Percentiles rank a stretch among this genome's conserved stretches.
These are phyloP conservation scores for Phorcus lineatus DNA, from an alignment of 2,888 invertebrate species.

Conservation along the genomic window DNA sequence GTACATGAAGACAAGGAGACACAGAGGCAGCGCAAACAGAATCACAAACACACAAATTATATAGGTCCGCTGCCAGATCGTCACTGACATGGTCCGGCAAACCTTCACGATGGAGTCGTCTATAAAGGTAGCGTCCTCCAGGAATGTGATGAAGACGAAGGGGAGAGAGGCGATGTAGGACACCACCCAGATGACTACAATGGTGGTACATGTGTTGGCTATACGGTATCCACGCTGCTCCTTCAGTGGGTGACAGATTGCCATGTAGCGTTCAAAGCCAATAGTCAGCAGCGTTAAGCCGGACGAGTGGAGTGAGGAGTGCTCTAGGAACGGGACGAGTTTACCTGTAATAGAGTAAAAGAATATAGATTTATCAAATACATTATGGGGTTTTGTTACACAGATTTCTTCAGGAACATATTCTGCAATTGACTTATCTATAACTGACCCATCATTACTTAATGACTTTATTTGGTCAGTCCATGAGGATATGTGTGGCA, in stretches of 20 bases:
- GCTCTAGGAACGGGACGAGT: constrained; percentile 92
- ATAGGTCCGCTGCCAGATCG: constrained; percentile 37
- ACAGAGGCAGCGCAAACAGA: constrained; percentile 49
- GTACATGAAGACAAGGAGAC: constrained; percentile 50
- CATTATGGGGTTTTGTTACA: too few relatives aligned
- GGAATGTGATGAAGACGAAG: constrained; percentile 87
- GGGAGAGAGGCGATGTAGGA: constrained; percentile 79
- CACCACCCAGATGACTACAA: constrained; percentile 68
- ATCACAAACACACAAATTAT: constrained; percentile 42
- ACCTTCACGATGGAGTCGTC: constrained; percentile 43
- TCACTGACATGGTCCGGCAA: constrained; percentile 44
- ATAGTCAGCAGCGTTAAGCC: constrained; percentile 94
- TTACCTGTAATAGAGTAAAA: constrained; percentile 85
- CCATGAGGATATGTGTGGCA: too few relatives aligned
- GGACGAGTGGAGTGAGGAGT: constrained; percentile 93
- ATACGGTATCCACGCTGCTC: constrained; percentile 77
- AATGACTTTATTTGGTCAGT: too few relatives aligned
- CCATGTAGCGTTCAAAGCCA: constrained; percentile 92
- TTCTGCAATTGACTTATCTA: too few relatives aligned
- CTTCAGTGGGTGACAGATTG: constrained; percentile 90
- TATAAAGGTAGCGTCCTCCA: constrained; percentile 82
- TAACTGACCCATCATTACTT: too few relatives aligned
- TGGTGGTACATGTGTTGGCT: constrained; percentile 14
- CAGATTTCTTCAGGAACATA: too few relatives aligned
- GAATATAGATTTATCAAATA: too few relatives aligned